Base-by-base conservation (phyloP, 2,113 vertebrate genomes). In the Lates calcarifer region DNA sequence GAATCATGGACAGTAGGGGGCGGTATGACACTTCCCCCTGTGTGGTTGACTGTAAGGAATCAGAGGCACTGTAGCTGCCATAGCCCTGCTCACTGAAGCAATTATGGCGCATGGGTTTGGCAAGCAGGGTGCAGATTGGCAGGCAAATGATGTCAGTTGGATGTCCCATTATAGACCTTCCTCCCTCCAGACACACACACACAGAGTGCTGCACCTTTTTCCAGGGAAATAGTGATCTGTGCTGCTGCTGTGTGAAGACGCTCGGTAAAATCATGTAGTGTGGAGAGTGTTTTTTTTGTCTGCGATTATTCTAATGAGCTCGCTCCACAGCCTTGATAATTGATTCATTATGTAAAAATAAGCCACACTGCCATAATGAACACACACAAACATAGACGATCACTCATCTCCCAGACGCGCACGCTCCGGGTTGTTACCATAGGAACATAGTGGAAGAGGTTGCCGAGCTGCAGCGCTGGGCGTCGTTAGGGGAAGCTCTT, bases 311-410 rank as follows among this genome's bases (percentile, higher is more conserved):
- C 81, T 90, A 77, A 86, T 72, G 17, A 86, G 81, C 69, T 74
- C 43, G 17, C n/a, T 58, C 82, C 14, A 5, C 71, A 55, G 85
- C 63, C 45, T 35, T 28, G 9, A 63, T 91, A 90, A 91, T 89
- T 91, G 89, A 93, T 87, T 90, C 82, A 87, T 91, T 86, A 83
- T 86, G 89, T 90, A 74, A 74, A 91, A 90, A 81, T 35, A 69
- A 84, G 77, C 57, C 47, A 70, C 70, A 45, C 73, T 0, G 10
- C 58, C 31, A 53, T 74, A 88, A 89, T 79, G 78, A 89, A 87
- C 82, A 41, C 85, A 69, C 87, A 78, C 69, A 69, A 24, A 79
- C 56, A 65, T 2, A 74, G 67, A 87, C 82, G 76, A 72, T 82
- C 67, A 35, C 73, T 71, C 67, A 64, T 85, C 57, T 85, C 79